These are phyloP conservation scores for Bursaphelenchus okinawaensis DNA, from an alignment of 2,888 invertebrate genomes.

Conservation along the genomic window DNA sequence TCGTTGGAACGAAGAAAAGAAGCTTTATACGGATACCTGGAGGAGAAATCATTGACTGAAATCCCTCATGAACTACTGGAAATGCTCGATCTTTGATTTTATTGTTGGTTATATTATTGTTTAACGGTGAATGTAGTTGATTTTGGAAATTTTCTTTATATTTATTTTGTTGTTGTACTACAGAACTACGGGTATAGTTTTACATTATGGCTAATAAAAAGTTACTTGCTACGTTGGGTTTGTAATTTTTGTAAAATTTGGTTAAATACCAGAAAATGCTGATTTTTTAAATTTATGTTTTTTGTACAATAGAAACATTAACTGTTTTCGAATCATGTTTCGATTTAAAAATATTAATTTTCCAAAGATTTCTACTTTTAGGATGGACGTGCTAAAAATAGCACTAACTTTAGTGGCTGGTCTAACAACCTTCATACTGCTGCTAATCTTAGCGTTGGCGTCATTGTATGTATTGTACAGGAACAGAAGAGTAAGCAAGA, in stretches of 20 bases:
- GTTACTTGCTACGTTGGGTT: too few relatives aligned
- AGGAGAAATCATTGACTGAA: conserved; percentile 29
- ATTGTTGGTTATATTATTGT: not conserved
- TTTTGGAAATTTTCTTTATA: too few relatives aligned
- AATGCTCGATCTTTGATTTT: conserved; percentile 25
- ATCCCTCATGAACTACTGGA: conserved; percentile 23
- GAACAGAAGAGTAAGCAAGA: not conserved
- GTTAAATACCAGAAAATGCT: too few relatives aligned
- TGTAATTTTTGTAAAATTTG: too few relatives aligned
- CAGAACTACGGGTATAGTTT: too few relatives aligned
- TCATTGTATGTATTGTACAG: not conserved
- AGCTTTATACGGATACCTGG: conserved; percentile 36
- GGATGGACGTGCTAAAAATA: not conserved
- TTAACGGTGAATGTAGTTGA: too few relatives aligned
- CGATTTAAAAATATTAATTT: not conserved
- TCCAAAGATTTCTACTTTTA: too few relatives aligned
- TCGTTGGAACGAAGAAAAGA: not conserved
- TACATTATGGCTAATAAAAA: too few relatives aligned
- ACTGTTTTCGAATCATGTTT: not conserved
- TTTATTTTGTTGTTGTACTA: too few relatives aligned
- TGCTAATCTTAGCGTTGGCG: not conserved
- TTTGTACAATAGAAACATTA: too few relatives aligned
- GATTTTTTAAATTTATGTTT: too few relatives aligned
- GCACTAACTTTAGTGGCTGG: not conserved
- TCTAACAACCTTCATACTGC: not conserved